Evolutionary conservation across 2,113 vertebrate genomes (phyloP).

Genomic region (Motacilla alba): DNA sequence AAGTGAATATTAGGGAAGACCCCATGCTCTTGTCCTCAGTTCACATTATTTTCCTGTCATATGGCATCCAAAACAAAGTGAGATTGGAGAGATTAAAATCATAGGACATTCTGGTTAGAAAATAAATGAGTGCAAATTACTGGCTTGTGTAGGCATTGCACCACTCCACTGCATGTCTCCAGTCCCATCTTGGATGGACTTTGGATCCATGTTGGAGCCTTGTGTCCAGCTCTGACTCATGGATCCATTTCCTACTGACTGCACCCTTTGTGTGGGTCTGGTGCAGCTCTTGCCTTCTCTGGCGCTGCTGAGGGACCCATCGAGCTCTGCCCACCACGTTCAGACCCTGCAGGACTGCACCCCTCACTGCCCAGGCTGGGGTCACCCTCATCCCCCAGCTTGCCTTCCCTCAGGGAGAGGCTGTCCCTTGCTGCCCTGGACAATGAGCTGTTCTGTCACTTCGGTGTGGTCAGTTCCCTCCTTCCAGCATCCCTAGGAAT

Average conservation of each 20-base stretch:
- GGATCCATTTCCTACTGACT: neutral
- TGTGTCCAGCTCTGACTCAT: neutral
- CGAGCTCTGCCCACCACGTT: neutral
- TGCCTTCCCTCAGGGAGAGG: neutral
- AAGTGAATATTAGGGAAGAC: neutral
- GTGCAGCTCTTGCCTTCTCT: neutral
- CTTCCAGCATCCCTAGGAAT: neutral
- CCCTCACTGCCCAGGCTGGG: neutral
- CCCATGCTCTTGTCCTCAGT: neutral
- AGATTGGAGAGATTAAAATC: neutral
- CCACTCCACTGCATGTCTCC: neutral
- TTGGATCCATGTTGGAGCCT: neutral
- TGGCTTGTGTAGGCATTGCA: neutral
- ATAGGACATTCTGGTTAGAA: neutral
- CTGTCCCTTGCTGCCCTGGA: neutral
- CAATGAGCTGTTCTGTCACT: neutral
- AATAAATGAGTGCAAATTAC: neutral
- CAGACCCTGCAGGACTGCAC: neutral
- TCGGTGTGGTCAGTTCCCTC: neutral
- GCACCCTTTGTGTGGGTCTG: neutral
- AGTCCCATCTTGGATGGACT: neutral
- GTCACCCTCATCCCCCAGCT: neutral
- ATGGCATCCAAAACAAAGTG: neutral
- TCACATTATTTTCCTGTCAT: neutral
- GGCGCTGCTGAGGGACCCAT: neutral